Evolutionary conservation across 2,797 vertebrate species (phyloP), one percentile per base, ranked within the genome.

Genomic region (Crocodylus rhombifer): DNA sequence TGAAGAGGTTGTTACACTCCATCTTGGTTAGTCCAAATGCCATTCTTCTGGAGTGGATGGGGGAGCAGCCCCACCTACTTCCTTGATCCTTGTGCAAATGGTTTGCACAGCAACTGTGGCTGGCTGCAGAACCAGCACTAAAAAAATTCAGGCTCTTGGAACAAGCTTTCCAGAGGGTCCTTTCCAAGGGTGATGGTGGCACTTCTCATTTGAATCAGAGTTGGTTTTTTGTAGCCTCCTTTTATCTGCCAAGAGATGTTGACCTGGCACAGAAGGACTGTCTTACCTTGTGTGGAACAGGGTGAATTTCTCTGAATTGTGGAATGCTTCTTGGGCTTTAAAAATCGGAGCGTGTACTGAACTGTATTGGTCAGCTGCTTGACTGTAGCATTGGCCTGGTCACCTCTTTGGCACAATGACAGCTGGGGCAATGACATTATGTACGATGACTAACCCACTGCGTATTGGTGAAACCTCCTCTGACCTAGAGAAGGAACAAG

Each of bases 121-220:
- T 78, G 81, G 91, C 84, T 26, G 2, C 2, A 4, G 77, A 67
- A 78, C 78, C 89, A 93, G 94, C 77, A 26, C 87, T 12, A 60
- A 88, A 86, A 79, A 79, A 77, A 75, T 16, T 80, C 76, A 83
- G 74, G 74, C 81, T 77, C 94, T 95, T 94, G 93, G 86, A 86
- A 82, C 78, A 18, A 64, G 74, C 80, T 92, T 88, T 84, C 86
- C 88, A 30, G 84, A 84, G 84, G 89, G 75, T 36, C 56, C 79
- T 60, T 93, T 75, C 95, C 94, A 79, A 91, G 93, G 87, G 94
- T 94, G 94, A 96, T 67, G 76, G 90, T 92, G 95, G 95, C 61
- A 64, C 79, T 90, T 77, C 89, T 5, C 91, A 93, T 94, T 88
- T 92, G 93, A 95, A 82, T 94, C 80, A 56, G 82, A 89, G 77